Conservation (phyloP, 2,888 invertebrate species). For the Craniophora ligustri region DNA sequence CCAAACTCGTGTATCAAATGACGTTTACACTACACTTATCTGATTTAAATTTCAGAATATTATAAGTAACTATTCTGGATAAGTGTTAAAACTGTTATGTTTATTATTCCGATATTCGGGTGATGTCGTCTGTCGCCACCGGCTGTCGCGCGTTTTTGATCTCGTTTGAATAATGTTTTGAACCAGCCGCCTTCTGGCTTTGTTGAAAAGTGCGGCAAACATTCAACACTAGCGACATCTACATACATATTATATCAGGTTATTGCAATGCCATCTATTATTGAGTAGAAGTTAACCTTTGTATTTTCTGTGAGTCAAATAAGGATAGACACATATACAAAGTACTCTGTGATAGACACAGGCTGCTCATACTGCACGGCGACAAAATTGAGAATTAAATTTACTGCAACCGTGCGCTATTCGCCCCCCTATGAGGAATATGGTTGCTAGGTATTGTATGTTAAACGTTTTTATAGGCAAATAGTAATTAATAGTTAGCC, state of each 20-base stretch:
- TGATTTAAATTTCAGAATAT: conserved; percentile 22
- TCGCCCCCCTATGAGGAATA: too few species aligned
- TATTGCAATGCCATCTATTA: conserved; percentile 65
- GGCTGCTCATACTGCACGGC: too few species aligned
- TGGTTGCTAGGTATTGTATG: too few species aligned
- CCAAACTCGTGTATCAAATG: conserved; percentile 29
- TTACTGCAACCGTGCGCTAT: too few species aligned
- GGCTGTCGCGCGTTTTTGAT: conserved; percentile 81
- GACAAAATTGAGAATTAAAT: conserved; percentile 5
- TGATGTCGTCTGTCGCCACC: conserved; percentile 61
- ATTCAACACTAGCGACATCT: conserved; percentile 65
- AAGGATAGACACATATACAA: too few species aligned
- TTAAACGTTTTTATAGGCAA: too few species aligned
- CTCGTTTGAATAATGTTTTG: conserved; percentile 81
- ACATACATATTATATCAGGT: neutral
- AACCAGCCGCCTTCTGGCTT: conserved; percentile 72
- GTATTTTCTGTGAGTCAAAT: too few species aligned
- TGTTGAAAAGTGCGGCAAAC: conserved; percentile 55
- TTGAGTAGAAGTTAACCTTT: conserved; percentile 55
- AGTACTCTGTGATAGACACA: too few species aligned
- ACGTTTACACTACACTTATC: conserved; percentile 43
- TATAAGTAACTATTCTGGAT: conserved; percentile 22
- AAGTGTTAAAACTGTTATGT: conserved; percentile 28
- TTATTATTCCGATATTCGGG: conserved; percentile 24
- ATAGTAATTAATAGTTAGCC: too few species aligned